Conservation (phyloP, 2,113 vertebrate genomes). For the Hirundichthys speculiger region DNA sequence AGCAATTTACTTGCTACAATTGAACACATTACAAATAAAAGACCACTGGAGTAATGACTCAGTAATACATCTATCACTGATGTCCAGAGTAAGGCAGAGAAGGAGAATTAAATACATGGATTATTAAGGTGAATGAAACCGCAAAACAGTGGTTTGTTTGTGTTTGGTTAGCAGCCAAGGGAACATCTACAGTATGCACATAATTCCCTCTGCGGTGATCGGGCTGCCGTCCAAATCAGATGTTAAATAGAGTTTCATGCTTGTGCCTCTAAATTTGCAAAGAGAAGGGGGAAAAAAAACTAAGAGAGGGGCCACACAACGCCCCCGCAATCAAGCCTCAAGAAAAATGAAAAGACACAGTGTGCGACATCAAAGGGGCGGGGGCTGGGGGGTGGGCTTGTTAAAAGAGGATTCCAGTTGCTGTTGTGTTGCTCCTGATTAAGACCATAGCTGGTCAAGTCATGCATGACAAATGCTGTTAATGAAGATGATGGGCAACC, state of each 20-base stretch:
- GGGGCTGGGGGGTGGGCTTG: constrained; percentile 43
- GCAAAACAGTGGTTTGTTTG: constrained; percentile 39
- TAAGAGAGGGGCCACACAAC: constrained; percentile 24
- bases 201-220: constrained; percentile 52
- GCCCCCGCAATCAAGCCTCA: constrained; percentile 51
- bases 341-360: constrained; percentile 59
- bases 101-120: constrained; percentile 22
- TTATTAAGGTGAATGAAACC: constrained; percentile 46
- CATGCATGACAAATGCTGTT: constrained; percentile 59
- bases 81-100: constrained; percentile 24
- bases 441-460: constrained; percentile 23
- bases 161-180: constrained; percentile 39
- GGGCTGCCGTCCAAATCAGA: constrained; percentile 41
- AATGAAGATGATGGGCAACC: not conserved
- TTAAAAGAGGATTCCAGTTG: constrained; percentile 68
- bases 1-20: constrained; percentile 53
- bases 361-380: constrained; percentile 50
- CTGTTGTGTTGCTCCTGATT: constrained; percentile 62
- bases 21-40: constrained; percentile 60
- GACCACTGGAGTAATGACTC: constrained; percentile 55
- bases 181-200: constrained; percentile 27
- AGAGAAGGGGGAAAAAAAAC: constrained; percentile 7
- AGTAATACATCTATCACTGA: constrained; percentile 52
- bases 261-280: constrained; percentile 42
- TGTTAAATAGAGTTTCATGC: constrained; percentile 57